A percentile compares a stretch with the other conserved stretches of the same genome.
These are phyloP conservation scores for Pachliopta kotzebuea DNA, from an alignment of 2,888 invertebrate species.

Conservation along the genomic window DNA sequence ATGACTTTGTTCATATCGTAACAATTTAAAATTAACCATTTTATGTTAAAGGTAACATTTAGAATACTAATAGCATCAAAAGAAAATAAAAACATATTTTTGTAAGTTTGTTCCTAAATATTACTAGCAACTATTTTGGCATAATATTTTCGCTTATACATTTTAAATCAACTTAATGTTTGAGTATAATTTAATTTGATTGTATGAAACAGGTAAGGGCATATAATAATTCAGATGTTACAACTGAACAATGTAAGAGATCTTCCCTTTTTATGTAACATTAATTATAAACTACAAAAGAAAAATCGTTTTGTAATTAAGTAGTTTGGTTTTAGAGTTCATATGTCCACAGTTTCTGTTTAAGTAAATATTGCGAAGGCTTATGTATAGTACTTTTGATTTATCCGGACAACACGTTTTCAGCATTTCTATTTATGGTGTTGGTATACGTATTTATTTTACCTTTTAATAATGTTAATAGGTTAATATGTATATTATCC, in stretches of 20 bases:
- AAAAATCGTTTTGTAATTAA: neutral
- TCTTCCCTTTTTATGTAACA: constrained; percentile 1
- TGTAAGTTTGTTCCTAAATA: constrained; percentile 65
- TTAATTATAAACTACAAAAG: neutral
- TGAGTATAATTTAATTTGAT: neutral
- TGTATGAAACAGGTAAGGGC: neutral
- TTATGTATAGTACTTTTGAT: neutral
- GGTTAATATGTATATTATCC: neutral
- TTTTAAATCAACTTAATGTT: constrained; percentile 35
- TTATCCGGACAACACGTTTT: neutral
- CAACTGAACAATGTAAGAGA: neutral
- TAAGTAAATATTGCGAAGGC: neutral
- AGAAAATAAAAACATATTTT: constrained; percentile 53
- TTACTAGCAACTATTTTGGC: constrained; percentile 39
- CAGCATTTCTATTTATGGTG: neutral
- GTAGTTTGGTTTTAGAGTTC: neutral
- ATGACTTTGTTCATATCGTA: neutral
- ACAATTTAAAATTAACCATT: constrained; percentile 1
- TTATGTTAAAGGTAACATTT: constrained; percentile 31
- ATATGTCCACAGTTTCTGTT: neutral
- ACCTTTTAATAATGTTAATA: neutral
- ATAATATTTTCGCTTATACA: constrained; percentile 34
- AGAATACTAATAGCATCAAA: constrained; percentile 55
- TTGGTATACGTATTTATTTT: neutral
- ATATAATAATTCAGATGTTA: neutral